phyloP scores from a whole-genome alignment of 1,140 invertebrate genomes.

The Zaprionus capensis region DNA sequence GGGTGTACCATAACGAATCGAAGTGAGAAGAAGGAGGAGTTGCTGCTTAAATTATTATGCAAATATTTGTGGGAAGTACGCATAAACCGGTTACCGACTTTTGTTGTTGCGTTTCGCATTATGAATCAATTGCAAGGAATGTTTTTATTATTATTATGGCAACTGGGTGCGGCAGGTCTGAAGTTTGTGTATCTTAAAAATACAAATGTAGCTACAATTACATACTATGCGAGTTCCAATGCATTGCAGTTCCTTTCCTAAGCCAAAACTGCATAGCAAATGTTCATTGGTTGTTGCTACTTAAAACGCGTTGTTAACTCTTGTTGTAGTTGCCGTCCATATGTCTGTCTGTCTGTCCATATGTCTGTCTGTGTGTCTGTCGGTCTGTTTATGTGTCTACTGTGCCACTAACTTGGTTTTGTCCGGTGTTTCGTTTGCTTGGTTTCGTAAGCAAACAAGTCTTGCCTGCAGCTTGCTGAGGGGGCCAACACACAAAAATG shows the following conservation, averaged over 20 bases:
- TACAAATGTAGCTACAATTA: constrained; percentile 7
- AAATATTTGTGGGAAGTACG: constrained; percentile 40
- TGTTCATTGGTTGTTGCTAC: constrained; percentile 10
- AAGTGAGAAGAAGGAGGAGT: neutral
- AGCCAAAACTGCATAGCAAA: constrained; percentile 32
- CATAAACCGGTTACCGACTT: constrained; percentile 50
- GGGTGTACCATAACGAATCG: neutral
- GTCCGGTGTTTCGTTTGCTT: neutral
- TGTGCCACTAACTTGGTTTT: constrained; percentile 48
- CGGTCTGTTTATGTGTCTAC: constrained; percentile 20
- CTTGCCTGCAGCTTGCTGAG: constrained; percentile 14
- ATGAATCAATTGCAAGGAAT: constrained; percentile 72
- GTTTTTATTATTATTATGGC: constrained; percentile 29
- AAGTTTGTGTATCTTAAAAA: constrained; percentile 20
- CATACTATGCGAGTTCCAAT: neutral
- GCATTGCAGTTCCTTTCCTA: constrained; percentile 33
- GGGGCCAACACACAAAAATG: constrained; percentile 41
- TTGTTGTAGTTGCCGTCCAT: constrained; percentile 12
- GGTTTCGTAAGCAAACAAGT: constrained; percentile 57
- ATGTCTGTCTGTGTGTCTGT: neutral
- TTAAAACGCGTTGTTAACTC: constrained; percentile 12
- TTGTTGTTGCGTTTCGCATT: constrained; percentile 25
- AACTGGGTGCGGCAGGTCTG: constrained; percentile 53
- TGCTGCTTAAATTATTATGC: constrained; percentile 38
- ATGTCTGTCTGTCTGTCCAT: constrained; percentile 7